Percentiles rank a stretch among this genome's conserved stretches.
These are phyloP conservation scores for Rutilus rutilus DNA, from an alignment of 2,113 vertebrate genomes.

Conservation along the genomic window DNA sequence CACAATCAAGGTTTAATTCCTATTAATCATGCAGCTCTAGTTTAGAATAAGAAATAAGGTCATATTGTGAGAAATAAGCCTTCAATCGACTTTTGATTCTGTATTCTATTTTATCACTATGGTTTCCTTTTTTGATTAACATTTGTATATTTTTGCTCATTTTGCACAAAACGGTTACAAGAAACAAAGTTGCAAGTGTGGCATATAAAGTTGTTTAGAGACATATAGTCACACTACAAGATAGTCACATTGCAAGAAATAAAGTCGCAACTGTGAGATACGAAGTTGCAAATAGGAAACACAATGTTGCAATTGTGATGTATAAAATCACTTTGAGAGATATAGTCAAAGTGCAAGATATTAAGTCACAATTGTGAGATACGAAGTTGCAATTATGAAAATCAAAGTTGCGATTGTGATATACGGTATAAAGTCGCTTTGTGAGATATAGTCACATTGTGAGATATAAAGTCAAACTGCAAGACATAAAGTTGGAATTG, in stretches of 20 bases:
- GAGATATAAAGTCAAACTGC: not conserved
- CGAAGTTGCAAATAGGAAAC: not conserved
- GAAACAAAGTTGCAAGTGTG: not conserved
- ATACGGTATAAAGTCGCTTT: not conserved
- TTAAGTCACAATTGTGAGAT: not conserved
- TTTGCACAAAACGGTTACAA: not conserved
- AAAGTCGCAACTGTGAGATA: not conserved
- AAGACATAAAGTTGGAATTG: not conserved
- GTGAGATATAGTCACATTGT: not conserved
- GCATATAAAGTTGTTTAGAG: not conserved
- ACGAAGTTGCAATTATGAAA: not conserved
- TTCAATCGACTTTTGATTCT: not conserved
- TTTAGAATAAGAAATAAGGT: not conserved
- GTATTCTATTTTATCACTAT: not conserved
- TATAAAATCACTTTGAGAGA: not conserved
- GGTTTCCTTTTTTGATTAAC: not conserved
- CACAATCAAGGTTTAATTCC: no score
- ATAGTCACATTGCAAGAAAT: not conserved
- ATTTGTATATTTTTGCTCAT: no score
- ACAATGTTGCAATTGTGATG: not conserved
- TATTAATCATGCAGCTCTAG: no score
- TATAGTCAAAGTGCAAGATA: not conserved
- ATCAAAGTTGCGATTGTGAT: not conserved
- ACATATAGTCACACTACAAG: not conserved
- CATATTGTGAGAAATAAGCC: not conserved